Evolutionary conservation across 2,797 vertebrate species (phyloP), one percentile per base, ranked within the genome.

Genomic region (Arctocebus calabarensis): DNA sequence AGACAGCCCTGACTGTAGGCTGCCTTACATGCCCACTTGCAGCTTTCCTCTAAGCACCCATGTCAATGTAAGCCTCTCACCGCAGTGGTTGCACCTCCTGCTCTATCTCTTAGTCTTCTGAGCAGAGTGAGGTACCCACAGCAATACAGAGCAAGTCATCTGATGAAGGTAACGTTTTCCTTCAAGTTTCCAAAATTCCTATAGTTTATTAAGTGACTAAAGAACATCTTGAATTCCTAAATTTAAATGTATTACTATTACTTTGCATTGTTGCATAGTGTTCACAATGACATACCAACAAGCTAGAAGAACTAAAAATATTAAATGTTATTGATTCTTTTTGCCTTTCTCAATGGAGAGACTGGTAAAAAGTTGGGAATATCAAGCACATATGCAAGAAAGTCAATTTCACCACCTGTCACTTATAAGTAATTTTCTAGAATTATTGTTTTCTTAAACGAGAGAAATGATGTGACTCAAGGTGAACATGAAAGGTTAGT

Each of bases 381-480:
- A 68, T 20, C 32, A 94, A 85, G 66, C 59, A 97, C 45, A 59
- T 43, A 92, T 19, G 40, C 37, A 83, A 82, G 37, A 78, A 84
- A 88, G 70, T 83, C n/a, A 62, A 90, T 78, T 84, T 93, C 70
- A 93, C 34, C 27, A 77, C 32, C 62, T 96, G 87, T 88, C 95
- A 96, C 43, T 93, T 95, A 77, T 52, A 95, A 71, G 90, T 75
- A 89, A 97, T 96, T 93, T 94, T 91, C 87, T 64, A 94, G 91
- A 97, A 79, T 96, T 93, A 95, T 17, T 94, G 61, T 95, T 90
- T 95, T 94, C 57, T 84, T 70, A 93, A 96, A 92, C 83, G 87
- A 95, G 68, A 61, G 5, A 93, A 84, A 96, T 71, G n/a, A 78
- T 66, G 77, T 85, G 66, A 89, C 61, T 66, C 8, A 2, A 14